phyloP scores from a whole-genome alignment of 2,113 vertebrate genomes.

The Blennius ocellaris region DNA sequence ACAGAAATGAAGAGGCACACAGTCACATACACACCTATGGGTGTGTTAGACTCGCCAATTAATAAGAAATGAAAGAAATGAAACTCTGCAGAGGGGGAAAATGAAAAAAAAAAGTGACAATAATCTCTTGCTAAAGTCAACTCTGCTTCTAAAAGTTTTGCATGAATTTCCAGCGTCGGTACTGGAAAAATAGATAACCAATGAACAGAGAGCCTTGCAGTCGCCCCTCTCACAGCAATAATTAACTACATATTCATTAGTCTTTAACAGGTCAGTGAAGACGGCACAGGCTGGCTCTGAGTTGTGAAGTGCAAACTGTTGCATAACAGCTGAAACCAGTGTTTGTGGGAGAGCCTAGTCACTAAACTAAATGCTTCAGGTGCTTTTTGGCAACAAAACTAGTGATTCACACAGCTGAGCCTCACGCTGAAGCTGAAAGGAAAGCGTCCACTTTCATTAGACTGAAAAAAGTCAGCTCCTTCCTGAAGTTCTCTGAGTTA shows the following conservation, averaged over 20 bases:
- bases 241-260: slow-evolving; percentile 13
- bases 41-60: too few relatives aligned
- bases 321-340: neutral
- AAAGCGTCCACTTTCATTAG: neutral
- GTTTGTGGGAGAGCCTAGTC: too few relatives aligned
- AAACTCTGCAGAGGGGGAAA: too few relatives aligned
- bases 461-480: too few relatives aligned
- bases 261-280: slow-evolving; percentile 5
- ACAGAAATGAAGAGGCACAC: too few relatives aligned
- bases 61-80: too few relatives aligned
- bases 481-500: too few relatives aligned
- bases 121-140: neutral
- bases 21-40: too few relatives aligned
- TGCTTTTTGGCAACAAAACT: neutral
- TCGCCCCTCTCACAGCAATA: slow-evolving; percentile 5
- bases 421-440: neutral
- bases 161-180: slow-evolving; percentile 2
- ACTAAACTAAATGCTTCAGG: too few relatives aligned
- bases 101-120: too few relatives aligned
- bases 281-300: slow-evolving; percentile 1
- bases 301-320: neutral
- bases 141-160: slow-evolving; percentile 34
- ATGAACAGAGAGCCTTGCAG: slow-evolving; percentile 14
- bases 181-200: neutral
- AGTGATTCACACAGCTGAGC: neutral